A percentile compares a stretch with the other conserved stretches of the same genome.
phyloP scores from a whole-genome alignment of 2,113 vertebrate genomes.

The Fulica atra region DNA sequence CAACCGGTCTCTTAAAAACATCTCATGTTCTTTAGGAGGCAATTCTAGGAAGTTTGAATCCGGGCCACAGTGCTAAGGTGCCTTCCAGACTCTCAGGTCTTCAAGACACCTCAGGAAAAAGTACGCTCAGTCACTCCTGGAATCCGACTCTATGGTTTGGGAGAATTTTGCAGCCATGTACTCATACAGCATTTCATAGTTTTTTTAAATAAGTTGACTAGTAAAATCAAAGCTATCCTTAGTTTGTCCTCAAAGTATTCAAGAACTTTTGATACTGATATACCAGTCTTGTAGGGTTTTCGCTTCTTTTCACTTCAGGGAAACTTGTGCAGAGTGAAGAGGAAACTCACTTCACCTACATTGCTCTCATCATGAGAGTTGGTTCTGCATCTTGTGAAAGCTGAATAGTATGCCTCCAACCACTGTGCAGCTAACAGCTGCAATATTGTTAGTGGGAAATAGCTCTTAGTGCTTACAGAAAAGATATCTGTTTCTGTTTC shows the following conservation, averaged over 20 bases:
- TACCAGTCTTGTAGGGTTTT: neutral
- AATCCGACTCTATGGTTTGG: neutral
- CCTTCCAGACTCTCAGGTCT: neutral
- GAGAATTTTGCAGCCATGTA: neutral
- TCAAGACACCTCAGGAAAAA: neutral
- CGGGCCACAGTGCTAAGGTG: neutral
- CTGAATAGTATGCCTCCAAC: neutral
- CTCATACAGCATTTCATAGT: neutral
- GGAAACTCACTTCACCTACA: neutral
- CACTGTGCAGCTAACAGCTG: neutral
- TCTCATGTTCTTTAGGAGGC: neutral
- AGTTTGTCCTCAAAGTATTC: neutral
- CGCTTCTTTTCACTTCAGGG: neutral
- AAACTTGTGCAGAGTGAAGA: neutral
- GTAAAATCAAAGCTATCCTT: neutral
- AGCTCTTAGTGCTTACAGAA: neutral
- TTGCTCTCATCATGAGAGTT: neutral
- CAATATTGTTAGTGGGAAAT: neutral
- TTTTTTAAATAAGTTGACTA: neutral
- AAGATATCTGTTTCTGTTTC: neutral
- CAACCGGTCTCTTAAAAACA: neutral
- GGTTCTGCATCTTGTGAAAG: neutral
- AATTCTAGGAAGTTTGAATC: neutral
- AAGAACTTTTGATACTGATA: neutral
- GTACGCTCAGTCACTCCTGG: accelerated